Evolutionary conservation across 1,140 invertebrate species (phyloP), one percentile per base, ranked within the genome.

Genomic region (Paralvinella palmiformis): DNA sequence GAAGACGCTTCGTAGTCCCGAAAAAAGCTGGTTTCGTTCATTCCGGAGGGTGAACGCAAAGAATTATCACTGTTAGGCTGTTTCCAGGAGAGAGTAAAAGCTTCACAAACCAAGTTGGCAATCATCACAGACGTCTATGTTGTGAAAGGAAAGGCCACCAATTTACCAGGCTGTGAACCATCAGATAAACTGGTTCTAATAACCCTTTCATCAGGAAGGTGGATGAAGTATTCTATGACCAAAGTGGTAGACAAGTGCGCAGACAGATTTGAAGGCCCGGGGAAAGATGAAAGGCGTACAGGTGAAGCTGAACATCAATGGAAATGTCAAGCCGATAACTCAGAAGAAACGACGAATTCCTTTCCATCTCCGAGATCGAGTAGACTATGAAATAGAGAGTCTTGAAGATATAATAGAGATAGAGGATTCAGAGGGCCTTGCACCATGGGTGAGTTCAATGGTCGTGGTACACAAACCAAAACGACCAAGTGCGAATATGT

Each of bases 121-220:
- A 22, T 29, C 22, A 29, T 22, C 1, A 6, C 53, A 27, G 53
- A 56, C 22, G 1, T 56, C 24, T 33, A 56, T 56, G 53, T 56
- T n/a, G n/a, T 56, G 53, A 33, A 56, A 56, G 53, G 53, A 29
- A 56, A 56, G n/a, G 37, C 37, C 37, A 41, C 10, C n/a, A 41
- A 41, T n/a, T n/a, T 41, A 10, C 37, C n/a, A n/a, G 37, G 37
- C 31, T 56, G 53, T 17, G 31, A 29, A 33, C 22, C 53, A 22
- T 22, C 53, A 24, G 53, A 56, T 17, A 56, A 56, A 31, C 53
- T 56, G n/a, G 53, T 20, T n/a, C 17, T 56, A 56, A 56, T 56
- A 27, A 27, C 22, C n/a, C n/a, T 24, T 56, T 15, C 53, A 56
- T 33, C 22, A 15, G 31, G 22, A 4, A 56, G 6, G 53, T 56